Evolutionary conservation across 2,797 vertebrate species (phyloP), one percentile per base, ranked within the genome.

Genomic region (Erpetoichthys calabaricus): DNA sequence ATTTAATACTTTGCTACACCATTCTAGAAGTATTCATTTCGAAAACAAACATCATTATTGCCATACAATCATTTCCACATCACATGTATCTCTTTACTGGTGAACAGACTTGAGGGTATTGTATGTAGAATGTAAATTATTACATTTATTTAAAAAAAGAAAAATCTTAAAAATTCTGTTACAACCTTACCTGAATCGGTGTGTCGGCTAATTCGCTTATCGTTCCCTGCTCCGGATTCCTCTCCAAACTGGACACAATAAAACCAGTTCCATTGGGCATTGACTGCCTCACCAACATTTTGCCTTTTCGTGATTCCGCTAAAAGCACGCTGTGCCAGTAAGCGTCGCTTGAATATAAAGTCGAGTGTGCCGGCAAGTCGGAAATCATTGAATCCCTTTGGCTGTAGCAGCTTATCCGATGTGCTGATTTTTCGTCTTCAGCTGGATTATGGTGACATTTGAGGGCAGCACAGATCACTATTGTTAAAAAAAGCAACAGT

Each of bases 401-500:
- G 56, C 75, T 77, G 64, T 69, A 50, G 63, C 73, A 64, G 61
- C 75, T 77, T 71, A 72, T 77, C 72, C 73, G 75, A 68, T 61
- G 60, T 51, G 69, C 68, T 67, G 72, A 68, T 66, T 3, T 66
- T 59, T 56, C 69, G 41, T 8, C 72, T 59, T 68, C 70, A 62
- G 51, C 50, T 5, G 69, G 73, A 45, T 70, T 60, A 62, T 66
- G 74, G 68, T 79, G 76, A 65, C 76, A 79, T 65, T 77, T 79
- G 58, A 79, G 61, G 44, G 75, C 70, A 45, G 73, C 67, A 63
- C 71, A 67, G 56, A 71, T 66, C 56, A 70, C 52, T 42, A 73
- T 75, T 53, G 78, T 77, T 67, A 79, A 75, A 44, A 80, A 62
- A 57, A 80, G 69, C 9, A 80, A 72, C 53, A 80, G 78, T 0